Conservation (phyloP, 2,113 vertebrate genomes). For the Formicarius rufipectus region DNA sequence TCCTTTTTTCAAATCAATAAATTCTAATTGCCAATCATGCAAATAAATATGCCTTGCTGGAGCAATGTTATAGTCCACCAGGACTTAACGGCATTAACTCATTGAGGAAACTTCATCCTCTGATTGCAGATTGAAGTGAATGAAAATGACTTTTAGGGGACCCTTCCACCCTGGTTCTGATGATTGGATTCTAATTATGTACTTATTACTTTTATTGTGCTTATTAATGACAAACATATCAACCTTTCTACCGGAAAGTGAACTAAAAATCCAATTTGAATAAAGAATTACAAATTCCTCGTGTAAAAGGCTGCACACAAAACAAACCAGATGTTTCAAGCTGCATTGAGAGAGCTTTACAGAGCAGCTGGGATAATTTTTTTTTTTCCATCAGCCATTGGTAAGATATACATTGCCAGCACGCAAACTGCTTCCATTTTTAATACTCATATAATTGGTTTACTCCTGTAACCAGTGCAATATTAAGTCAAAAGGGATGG, state of each 20-base stretch:
- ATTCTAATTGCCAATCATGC: conserved; percentile 68
- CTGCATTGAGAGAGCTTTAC: conserved; percentile 64
- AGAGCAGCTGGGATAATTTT: conserved; percentile 69
- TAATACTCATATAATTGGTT: conserved; percentile 70
- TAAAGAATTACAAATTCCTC: conserved; percentile 69
- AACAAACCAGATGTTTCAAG: conserved; percentile 80
- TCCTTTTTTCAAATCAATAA: conserved; percentile 68
- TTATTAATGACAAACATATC: conserved; percentile 60
- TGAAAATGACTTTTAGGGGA: conserved; percentile 18
- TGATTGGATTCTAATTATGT: conserved; percentile 36
- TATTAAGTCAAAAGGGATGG: conserved; percentile 25
- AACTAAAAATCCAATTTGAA: conserved; percentile 81
- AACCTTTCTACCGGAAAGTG: conserved; percentile 64
- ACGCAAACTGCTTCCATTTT: conserved; percentile 62
- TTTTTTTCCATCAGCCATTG: conserved; percentile 67
- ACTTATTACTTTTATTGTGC: conserved; percentile 5
- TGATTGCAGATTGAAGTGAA: conserved; percentile 13
- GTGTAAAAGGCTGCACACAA: conserved; percentile 59
- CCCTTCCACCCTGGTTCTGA: background rate
- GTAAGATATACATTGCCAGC: conserved; percentile 57
- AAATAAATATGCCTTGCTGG: conserved; percentile 61
- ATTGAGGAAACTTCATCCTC: conserved; percentile 37
- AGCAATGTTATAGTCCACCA: conserved; percentile 47
- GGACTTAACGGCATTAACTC: background rate
- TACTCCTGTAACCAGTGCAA: conserved; percentile 65